Evolutionary conservation across 2,888 invertebrate genomes (phyloP).

Genomic region (Chelonus formosanus): DNA sequence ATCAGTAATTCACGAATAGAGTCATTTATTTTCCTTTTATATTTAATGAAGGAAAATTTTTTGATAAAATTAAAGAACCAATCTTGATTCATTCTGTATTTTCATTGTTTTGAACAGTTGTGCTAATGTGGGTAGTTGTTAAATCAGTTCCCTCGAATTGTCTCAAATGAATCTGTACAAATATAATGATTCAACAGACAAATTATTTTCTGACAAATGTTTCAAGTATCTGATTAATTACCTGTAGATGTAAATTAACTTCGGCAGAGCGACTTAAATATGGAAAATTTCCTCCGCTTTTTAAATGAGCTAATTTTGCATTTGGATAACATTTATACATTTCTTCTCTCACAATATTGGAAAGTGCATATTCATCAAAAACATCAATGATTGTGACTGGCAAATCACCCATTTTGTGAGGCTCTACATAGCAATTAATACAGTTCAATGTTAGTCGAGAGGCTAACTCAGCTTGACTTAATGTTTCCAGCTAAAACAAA

Average conservation of each 20-base stretch:
- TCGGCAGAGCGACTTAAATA: conserved; percentile 88
- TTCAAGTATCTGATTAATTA: conserved; percentile 58
- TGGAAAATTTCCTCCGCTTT: conserved; percentile 90
- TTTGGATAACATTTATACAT: conserved; percentile 86
- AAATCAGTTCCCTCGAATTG: conserved; percentile 74
- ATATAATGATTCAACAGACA: conserved; percentile 26
- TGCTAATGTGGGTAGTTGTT: conserved; percentile 47
- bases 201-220: no score
- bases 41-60: no score
- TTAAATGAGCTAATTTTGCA: conserved; percentile 86
- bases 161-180: conserved; percentile 75
- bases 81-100: neutral
- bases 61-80: no score
- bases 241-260: conserved; percentile 88
- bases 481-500: conserved; percentile 75
- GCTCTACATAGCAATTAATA: conserved; percentile 80
- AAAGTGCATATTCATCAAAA: conserved; percentile 87
- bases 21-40: no score
- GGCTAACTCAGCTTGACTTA: conserved; percentile 84
- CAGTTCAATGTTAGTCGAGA: conserved; percentile 89
- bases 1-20: no score
- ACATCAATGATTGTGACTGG: conserved; percentile 89
- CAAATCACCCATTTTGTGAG: conserved; percentile 74
- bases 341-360: conserved; percentile 79
- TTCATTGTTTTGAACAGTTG: conserved; percentile 66